Conservation (phyloP, 2,113 vertebrate genomes). For the Neolamprologus brichardi region DNA sequence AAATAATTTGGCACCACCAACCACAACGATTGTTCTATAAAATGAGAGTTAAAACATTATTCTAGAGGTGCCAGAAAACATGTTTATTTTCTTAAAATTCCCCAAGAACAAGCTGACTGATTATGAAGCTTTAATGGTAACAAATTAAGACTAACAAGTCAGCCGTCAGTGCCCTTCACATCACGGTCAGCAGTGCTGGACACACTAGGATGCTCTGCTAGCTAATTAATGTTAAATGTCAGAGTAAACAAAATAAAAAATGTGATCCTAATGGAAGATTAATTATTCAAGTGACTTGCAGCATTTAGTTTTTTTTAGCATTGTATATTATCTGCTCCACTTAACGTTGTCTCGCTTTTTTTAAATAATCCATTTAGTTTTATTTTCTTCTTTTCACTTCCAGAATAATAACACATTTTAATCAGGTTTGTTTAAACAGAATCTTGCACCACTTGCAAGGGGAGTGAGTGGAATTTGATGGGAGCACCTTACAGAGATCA, state of each 20-base stretch:
- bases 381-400: not conserved
- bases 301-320: not conserved
- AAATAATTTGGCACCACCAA: not conserved
- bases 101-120: not conserved
- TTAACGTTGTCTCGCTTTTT: not conserved
- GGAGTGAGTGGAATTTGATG: not conserved
- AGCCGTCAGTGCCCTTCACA: not conserved
- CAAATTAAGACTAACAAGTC: not conserved
- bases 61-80: not conserved
- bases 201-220: not conserved
- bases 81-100: not conserved
- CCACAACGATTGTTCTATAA: not conserved
- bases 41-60: not conserved
- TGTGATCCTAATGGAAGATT: not conserved
- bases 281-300: not conserved
- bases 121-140: not conserved
- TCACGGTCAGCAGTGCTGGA: not conserved
- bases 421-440: not conserved
- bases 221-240: not conserved
- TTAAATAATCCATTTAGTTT: not conserved
- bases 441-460: not conserved
- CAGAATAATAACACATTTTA: not conserved
- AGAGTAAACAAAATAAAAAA: not conserved
- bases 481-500: not conserved
- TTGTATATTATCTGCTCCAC: not conserved